Evolutionary conservation across 2,797 vertebrate species (phyloP).

Genomic region (Astyanax mexicanus): DNA sequence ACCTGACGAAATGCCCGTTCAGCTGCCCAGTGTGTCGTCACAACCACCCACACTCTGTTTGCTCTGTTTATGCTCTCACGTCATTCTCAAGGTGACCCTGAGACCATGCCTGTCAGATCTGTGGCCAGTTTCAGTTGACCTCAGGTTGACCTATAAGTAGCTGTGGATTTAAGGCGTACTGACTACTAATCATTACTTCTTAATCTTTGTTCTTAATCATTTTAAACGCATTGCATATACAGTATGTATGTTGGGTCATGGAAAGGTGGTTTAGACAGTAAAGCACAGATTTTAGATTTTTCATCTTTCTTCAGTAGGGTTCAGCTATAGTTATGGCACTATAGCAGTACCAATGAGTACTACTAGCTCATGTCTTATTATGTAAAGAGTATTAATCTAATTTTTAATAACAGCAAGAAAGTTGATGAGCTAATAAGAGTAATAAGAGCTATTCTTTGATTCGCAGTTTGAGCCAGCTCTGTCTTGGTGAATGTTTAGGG

Average conservation of each 20-base stretch:
- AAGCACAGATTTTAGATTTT: no score
- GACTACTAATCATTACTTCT: background rate
- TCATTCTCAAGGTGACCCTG: constrained; percentile 9
- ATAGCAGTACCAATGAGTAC: no score
- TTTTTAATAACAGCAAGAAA: no score
- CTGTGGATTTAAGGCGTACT: background rate
- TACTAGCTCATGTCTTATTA: no score
- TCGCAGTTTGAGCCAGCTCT: background rate
- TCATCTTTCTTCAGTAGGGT: no score
- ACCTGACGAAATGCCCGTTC: constrained; percentile 56
- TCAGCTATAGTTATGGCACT: no score
- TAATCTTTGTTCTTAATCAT: background rate
- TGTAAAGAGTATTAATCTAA: no score
- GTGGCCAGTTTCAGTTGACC: background rate
- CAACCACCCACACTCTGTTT: background rate
- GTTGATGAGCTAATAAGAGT: no score
- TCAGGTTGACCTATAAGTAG: constrained; percentile 17
- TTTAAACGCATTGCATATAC: background rate
- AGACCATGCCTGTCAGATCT: background rate
- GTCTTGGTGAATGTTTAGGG: constrained; percentile 53
- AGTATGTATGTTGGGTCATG: background rate
- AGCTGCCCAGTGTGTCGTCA: constrained; percentile 29
- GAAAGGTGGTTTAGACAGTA: background rate
- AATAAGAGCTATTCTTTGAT: background rate
- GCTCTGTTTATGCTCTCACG: constrained; percentile 10